Base-by-base conservation (phyloP, 2,888 invertebrate genomes). In the Leucoma salicis region DNA sequence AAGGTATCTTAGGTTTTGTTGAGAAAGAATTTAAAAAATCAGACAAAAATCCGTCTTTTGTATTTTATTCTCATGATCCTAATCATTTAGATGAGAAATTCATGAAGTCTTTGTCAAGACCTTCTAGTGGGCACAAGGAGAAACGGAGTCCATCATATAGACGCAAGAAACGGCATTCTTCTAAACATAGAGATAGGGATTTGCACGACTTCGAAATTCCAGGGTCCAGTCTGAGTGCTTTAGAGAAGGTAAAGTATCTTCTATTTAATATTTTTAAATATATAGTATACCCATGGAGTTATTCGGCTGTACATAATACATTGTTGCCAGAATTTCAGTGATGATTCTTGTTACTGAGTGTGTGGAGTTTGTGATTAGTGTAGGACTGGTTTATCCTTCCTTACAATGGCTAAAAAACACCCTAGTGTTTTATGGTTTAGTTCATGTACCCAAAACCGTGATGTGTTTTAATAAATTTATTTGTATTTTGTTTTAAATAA, bases 21-120 rank as follows among this genome's bases (percentile, higher is more conserved):
- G 90, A 90, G 54, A 84, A 90, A 48, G 90, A 90, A 73, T 80
- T 90, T 16, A 89, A 90, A 45, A 90, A 90, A 48, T 77, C 88
- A 0, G 90, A 90, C 37, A 86, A 88, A 50, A 87, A 81, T 58
- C 84, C 90, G 0, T 84, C 88, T 1, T 83, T 89, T 58, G 86
- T 90, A 0, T 90, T 90, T 49, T 90, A 90, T 47, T 90, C 89
- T 0, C 90, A 90, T 42, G 89, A 90, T 39, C 89, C 90, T 1
- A 90, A 82, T 63, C 80, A 80, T 27, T 69, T 89, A 31, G 90
- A 90, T 53, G 90, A 90, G 33, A 90, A 86, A 54, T 74, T 76
- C 31, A 74, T 84, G 78, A 89, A 88, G 58, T 73, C 66, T 3
- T 59, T 88, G 41, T 88, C 88, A 0, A 71, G 90, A 33, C 89